phyloP scores from a whole-genome alignment of 2,888 invertebrate genomes.

The Tachystola acroxantha region DNA sequence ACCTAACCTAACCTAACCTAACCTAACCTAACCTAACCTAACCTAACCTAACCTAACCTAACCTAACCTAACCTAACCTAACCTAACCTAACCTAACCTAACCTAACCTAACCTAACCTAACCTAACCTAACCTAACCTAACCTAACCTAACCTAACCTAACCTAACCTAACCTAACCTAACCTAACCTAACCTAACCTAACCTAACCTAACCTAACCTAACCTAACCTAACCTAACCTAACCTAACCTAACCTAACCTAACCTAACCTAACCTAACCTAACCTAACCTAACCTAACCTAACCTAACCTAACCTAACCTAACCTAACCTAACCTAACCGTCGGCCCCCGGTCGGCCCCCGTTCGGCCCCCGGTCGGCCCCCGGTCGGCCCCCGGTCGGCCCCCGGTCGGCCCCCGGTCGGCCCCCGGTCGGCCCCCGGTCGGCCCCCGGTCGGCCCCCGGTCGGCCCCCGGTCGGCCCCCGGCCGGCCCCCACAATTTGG shows the following conservation, averaged over 20 bases:
- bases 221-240: constrained; percentile 11
- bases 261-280: constrained; percentile 11
- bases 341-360: constrained; percentile 2
- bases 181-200: constrained; percentile 20
- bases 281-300: constrained; percentile 12
- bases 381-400: constrained; percentile 7
- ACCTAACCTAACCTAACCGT: constrained; percentile 16
- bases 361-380: not conserved
- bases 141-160: constrained; percentile 14
- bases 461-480: not conserved
- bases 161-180: constrained; percentile 20
- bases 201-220: constrained; percentile 18
- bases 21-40: constrained; percentile 1
- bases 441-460: not conserved
- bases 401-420: not conserved
- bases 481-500: not conserved
- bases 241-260: constrained; percentile 13
- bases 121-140: constrained; percentile 14
- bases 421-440: not conserved
- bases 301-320: constrained; percentile 11
- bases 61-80: constrained; percentile 15
- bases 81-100: constrained; percentile 15
- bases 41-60: constrained; percentile 1
- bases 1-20: constrained; percentile 1
- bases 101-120: constrained; percentile 15